A percentile compares a stretch with the other conserved stretches of the same genome.
Evolutionary conservation across 2,797 vertebrate genomes (phyloP).

Genomic region (Eospalax fontanierii): DNA sequence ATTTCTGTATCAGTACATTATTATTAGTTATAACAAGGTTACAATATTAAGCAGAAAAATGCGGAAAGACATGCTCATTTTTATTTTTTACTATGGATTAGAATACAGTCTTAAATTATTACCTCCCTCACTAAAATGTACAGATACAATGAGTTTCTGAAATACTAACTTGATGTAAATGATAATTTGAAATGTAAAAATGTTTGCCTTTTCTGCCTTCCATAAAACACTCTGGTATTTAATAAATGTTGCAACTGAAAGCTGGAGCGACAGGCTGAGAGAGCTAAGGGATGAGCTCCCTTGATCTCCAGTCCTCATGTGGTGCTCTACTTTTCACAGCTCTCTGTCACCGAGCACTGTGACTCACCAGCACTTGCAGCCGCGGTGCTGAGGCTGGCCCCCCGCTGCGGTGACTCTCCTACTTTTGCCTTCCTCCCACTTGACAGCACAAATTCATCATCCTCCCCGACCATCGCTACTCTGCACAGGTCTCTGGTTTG

Average conservation of each 20-base stretch:
- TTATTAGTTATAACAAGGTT: not conserved
- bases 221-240: no score
- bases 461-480: not conserved
- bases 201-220: constrained; percentile 16
- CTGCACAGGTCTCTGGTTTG: not conserved
- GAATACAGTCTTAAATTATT: not conserved
- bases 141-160: not conserved
- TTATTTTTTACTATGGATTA: not conserved
- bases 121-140: constrained; percentile 26
- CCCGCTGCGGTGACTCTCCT: no score
- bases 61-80: not conserved
- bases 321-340: no score
- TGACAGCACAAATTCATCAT: not conserved
- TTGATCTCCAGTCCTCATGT: constrained; percentile 19
- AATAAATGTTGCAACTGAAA: not conserved
- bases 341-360: no score
- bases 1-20: not conserved
- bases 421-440: not conserved
- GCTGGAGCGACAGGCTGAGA: not conserved
- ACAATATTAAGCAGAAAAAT: constrained; percentile 23
- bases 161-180: not conserved
- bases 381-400: not conserved
- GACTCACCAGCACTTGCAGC: no score
- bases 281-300: not conserved
- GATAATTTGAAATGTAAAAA: constrained; percentile 37